These are phyloP conservation scores for Hydrozoanthus gracilis DNA, from an alignment of 92 coral and sea anemone species.

Conservation along the genomic window DNA sequence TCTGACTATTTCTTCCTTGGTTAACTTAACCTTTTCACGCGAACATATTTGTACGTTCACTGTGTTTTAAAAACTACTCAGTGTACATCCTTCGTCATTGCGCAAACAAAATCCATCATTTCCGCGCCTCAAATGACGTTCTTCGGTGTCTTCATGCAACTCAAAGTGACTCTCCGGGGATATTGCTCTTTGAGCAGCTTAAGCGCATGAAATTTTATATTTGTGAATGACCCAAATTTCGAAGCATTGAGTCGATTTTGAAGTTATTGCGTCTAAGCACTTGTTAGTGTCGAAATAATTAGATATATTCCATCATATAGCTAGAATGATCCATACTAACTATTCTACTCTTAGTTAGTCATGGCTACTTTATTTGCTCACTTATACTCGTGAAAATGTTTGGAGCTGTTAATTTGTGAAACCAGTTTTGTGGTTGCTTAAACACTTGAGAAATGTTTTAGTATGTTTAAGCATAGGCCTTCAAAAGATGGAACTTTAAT, in stretches of 20 bases:
- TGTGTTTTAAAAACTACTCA: no score
- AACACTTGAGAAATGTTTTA: conserved; percentile 26
- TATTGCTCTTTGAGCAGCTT: conserved; percentile 20
- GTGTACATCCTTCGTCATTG: background rate
- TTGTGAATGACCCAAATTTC: background rate
- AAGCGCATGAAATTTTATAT: background rate
- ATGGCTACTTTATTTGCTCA: conserved; percentile 35
- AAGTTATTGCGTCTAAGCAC: background rate
- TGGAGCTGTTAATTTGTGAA: conserved; percentile 36
- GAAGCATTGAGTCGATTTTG: background rate
- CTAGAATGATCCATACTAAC: background rate
- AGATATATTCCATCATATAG: background rate
- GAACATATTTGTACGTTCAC: no score
- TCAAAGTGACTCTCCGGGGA: background rate
- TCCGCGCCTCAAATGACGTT: background rate
- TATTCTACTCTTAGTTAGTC: conserved; percentile 24
- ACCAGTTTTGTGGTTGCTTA: conserved; percentile 25
- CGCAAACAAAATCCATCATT: background rate
- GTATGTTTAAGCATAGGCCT: background rate
- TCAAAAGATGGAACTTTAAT: no score
- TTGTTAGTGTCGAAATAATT: conserved; percentile 11
- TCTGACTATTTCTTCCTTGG: background rate
- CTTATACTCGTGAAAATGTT: background rate
- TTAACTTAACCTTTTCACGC: background rate
- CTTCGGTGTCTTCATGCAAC: background rate